Conservation (phyloP, 1,140 invertebrate species). For the Scaptomyza pallida region DNA sequence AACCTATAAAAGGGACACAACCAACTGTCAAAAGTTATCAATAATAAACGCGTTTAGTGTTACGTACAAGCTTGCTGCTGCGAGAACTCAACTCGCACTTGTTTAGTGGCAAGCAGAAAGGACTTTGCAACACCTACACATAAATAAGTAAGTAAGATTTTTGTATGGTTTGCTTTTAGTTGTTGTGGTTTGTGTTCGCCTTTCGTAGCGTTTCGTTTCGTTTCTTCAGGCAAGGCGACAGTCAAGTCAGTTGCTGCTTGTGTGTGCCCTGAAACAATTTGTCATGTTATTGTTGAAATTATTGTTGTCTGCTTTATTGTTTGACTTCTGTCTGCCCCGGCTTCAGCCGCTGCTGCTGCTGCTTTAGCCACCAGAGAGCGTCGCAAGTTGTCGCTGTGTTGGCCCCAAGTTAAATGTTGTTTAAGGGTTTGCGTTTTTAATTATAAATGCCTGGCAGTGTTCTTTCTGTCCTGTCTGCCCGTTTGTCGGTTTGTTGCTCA, state of each 20-base stretch:
- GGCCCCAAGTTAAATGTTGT: constrained; percentile 58
- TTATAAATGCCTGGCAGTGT: constrained; percentile 72
- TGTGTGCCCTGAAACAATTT: constrained; percentile 72
- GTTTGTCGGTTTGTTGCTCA: constrained; percentile 35
- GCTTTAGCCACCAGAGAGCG: constrained; percentile 3
- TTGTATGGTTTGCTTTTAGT: constrained; percentile 22
- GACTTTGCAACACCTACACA: constrained; percentile 49
- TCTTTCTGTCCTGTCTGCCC: constrained; percentile 38
- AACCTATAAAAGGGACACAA: background rate
- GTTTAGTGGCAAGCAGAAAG: constrained; percentile 35
- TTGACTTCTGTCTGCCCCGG: constrained; percentile 72
- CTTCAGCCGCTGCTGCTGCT: constrained; percentile 16
- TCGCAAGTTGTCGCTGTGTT: constrained; percentile 23
- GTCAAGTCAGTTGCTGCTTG: constrained; percentile 29
- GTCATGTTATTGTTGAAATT: constrained; percentile 79
- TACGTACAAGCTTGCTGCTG: background rate
- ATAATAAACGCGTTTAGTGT: background rate
- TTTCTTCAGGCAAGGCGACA: constrained; percentile 11
- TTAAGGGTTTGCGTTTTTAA: constrained; percentile 76
- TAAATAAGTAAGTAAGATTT: constrained; percentile 39
- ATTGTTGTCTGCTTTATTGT: constrained; percentile 80
- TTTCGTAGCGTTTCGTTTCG: constrained; percentile 4
- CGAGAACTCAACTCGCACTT: constrained; percentile 10
- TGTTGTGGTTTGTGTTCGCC: background rate
- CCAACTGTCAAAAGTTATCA: constrained; percentile 7